Evolutionary conservation across 2,797 vertebrate species (phyloP), one percentile per base, ranked within the genome.

Genomic region (Rhinoraja longicauda): DNA sequence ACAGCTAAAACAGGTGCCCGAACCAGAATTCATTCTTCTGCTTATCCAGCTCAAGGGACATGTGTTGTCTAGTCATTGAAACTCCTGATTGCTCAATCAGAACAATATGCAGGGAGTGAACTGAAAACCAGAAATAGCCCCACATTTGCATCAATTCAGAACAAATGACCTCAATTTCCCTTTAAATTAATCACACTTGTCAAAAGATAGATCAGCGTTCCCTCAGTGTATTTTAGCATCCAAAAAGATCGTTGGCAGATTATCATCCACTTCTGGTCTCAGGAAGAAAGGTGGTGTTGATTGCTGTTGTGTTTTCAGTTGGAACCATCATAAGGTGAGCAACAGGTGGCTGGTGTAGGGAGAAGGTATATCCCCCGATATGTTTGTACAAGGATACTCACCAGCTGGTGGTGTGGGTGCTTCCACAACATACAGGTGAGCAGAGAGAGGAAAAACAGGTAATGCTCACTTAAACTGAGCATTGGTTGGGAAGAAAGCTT

Each of bases 101-200:
- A 67, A 67, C n/a, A 62, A 67, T 2, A 36, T 6, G 59, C 9
- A 57, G 57, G 84, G 81, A 59, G 24, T 84, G 81, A 26, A 29
- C n/a, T 32, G 29, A 88, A 62, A 32, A 32, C 59, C 59, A 88
- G n/a, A 88, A 36, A 19, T 67, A 62, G 15, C 17, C n/a, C 59
- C 84, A 88, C 29, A 17, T 64, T 88, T n/a, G 84, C n/a, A 88
- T 19, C 6, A 88, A 21, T 67, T 88, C 84, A 88, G n/a, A 64
- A 64, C 32, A n/a, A 36, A 67, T 36, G 13, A 8, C 84, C 59
- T 36, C 10, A 88, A 88, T 36, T 36, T 67, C 59, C 59, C 59
- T 88, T 88, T n/a, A 67, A 88, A 64, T 88, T 62, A 32, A 62
- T 64, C 29, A 32, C 59, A 64, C 82, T 17, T n/a, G 53, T 88